These are phyloP conservation scores for Silurus aristotelis DNA, from an alignment of 2,797 vertebrate species.

Conservation along the genomic window DNA sequence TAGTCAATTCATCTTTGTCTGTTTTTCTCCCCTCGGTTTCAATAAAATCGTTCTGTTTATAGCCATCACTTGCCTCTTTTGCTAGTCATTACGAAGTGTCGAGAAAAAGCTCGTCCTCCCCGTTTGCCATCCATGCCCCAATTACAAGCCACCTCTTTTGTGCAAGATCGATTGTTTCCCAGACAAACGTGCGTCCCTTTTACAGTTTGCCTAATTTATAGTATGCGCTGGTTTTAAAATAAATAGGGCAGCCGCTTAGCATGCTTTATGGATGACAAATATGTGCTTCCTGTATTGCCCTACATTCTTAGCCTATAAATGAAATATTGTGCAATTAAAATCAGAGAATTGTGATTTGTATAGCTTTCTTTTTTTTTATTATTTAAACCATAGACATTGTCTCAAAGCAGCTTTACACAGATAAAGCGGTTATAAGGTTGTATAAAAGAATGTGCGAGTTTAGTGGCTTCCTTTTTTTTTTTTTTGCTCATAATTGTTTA, in stretches of 20 bases:
- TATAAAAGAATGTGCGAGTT: no score
- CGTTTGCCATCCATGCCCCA: constrained; percentile 42
- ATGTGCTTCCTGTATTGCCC: constrained; percentile 25
- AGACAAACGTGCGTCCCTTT: constrained; percentile 44
- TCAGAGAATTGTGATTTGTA: no score
- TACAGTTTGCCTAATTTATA: constrained; percentile 50
- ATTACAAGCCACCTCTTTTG: constrained; percentile 52
- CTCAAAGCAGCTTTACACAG: no score
- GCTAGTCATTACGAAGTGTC: constrained; percentile 33
- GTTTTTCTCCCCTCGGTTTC: not conserved
- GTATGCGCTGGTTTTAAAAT: constrained; percentile 43
- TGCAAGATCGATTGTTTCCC: constrained; percentile 52
- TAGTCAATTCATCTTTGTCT: not conserved
- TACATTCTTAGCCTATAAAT: constrained; percentile 42
- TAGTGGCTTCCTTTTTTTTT: no score
- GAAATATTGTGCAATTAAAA: constrained; percentile 38
- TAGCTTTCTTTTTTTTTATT: no score
- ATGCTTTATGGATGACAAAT: constrained; percentile 43
- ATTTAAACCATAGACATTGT: no score
- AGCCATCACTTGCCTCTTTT: constrained; percentile 19
- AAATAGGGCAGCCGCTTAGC: constrained; percentile 54
- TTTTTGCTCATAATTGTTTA: no score
- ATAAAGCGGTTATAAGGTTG: no score
- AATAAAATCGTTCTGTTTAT: constrained; percentile 18
- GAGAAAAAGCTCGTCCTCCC: constrained; percentile 29